Percentiles rank a stretch among this genome's conserved stretches.
phyloP scores from a whole-genome alignment of 2,888 invertebrate species.

The Drosophila mimica region DNA sequence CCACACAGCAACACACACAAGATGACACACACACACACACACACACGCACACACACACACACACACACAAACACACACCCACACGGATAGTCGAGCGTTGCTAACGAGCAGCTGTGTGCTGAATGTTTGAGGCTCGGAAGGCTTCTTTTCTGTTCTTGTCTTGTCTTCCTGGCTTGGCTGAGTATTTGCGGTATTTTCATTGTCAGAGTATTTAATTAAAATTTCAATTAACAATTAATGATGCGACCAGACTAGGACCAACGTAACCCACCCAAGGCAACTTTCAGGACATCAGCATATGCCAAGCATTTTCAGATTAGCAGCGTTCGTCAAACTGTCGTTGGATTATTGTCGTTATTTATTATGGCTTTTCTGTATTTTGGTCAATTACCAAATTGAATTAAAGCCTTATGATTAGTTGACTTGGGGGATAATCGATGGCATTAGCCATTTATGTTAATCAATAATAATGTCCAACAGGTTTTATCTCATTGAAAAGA shows the following conservation, averaged over 20 bases:
- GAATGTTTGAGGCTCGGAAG: slow-evolving; percentile 18
- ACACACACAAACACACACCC: slow-evolving; percentile 2
- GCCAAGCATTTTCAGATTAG: neutral
- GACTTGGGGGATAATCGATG: slow-evolving; percentile 31
- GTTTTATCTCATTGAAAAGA: slow-evolving; percentile 5
- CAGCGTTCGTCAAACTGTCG: slow-evolving; percentile 12
- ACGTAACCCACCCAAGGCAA: slow-evolving; percentile 2
- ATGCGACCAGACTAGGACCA: slow-evolving; percentile 24
- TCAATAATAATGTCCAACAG: slow-evolving; percentile 28
- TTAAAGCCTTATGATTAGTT: slow-evolving; percentile 20
- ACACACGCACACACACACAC: neutral
- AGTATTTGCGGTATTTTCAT: slow-evolving; percentile 68
- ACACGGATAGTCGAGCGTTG: slow-evolving; percentile 7
- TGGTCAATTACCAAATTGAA: slow-evolving; percentile 53
- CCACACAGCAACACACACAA: slow-evolving; percentile 1
- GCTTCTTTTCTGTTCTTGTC: slow-evolving; percentile 15
- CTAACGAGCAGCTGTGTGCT: slow-evolving; percentile 60
- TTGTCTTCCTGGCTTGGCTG: slow-evolving; percentile 26
- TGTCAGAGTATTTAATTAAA: slow-evolving; percentile 78
- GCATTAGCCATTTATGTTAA: slow-evolving; percentile 39
- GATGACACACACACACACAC: no score
- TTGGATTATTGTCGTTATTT: slow-evolving; percentile 18
- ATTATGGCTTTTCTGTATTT: slow-evolving; percentile 22
- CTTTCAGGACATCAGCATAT: slow-evolving; percentile 21
- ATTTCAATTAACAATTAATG: slow-evolving; percentile 77